Evolutionary conservation across 2,113 vertebrate species (phyloP), one percentile per base, ranked within the genome.

Genomic region (Brachyhypopomus gauderio): DNA sequence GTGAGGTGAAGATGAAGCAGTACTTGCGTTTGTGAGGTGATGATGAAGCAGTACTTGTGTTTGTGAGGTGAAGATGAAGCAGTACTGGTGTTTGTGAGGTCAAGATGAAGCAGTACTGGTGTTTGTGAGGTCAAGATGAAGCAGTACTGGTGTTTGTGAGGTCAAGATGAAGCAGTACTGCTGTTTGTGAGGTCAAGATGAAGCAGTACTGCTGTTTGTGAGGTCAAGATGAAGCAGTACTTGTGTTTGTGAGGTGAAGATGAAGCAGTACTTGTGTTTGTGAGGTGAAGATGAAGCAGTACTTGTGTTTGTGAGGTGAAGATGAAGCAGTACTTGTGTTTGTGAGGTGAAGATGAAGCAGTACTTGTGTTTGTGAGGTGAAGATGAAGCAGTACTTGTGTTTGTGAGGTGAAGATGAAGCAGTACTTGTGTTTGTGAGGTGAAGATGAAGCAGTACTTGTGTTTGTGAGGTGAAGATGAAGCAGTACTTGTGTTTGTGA

Each of bases 151-250:
- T n/a, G n/a, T n/a, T n/a, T n/a, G n/a, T n/a, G n/a, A n/a, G n/a
- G n/a, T n/a, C n/a, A n/a, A n/a, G n/a, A n/a, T n/a, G 30, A 30
- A 30, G 30, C 30, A 30, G 30, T 45, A 62, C n/a, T 20, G 70
- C 36, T 83, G 70, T 79, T 52, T 30, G 75, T 69, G 19, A 55
- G 30, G 17, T 5, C 5, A 66, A 62, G 59, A 86, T 84, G 80
- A 38, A n/a, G 3, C 30, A 30, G 30, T 45, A 62, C n/a, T 20
- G 70, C 36, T 83, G 70, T 79, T 52, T 30, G 75, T 69, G 19
- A 55, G 30, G n/a, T n/a, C n/a, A 45, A 0, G 5, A 41, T 30
- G 30, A 3, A 30, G 30, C 30, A 3, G 30, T 45, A 56, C n/a
- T 20, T 64, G 27, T 83, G 70, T 79, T 52, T 30, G 75, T 69